A percentile compares a stretch with the other conserved stretches of the same genome.
These are phyloP conservation scores for Lepidothrix coronata DNA, from an alignment of 2,113 vertebrate genomes.

Conservation along the genomic window DNA sequence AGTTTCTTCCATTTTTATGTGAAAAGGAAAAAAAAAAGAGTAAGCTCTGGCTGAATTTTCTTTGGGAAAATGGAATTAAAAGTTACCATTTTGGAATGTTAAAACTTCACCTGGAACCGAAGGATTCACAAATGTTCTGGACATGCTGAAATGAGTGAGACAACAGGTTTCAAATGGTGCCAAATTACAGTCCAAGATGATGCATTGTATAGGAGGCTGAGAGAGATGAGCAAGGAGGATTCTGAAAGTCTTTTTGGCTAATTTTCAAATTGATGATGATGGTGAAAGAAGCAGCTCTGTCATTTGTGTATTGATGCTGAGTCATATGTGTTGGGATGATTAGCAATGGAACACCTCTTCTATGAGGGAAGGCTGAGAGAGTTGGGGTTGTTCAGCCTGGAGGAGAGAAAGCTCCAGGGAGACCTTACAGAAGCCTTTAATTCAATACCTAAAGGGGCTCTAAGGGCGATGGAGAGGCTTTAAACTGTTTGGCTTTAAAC, in stretches of 20 bases:
- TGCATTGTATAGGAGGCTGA: not conserved
- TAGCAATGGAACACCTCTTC: not conserved
- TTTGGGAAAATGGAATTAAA: not conserved
- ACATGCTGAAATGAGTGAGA: not conserved
- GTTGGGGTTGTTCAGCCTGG: not conserved
- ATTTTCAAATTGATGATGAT: not conserved
- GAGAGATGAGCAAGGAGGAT: not conserved
- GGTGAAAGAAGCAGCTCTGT: not conserved
- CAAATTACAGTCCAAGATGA: not conserved
- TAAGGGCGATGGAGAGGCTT: not conserved
- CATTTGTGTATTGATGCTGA: not conserved
- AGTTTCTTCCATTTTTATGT: not conserved
- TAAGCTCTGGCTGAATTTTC: not conserved
- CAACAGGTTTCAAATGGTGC: not conserved
- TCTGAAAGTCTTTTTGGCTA: not conserved
- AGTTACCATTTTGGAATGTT: not conserved
- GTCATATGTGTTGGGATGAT: not conserved
- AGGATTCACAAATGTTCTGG: not conserved
- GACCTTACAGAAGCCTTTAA: not conserved
- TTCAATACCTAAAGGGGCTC: not conserved
- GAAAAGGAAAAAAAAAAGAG: not conserved
- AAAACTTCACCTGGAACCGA: not conserved
- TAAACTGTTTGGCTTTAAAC: not conserved
- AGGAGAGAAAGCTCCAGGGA: not conserved
- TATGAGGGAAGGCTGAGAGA: not conserved